A percentile compares a stretch with the other conserved stretches of the same genome.
phyloP scores from a whole-genome alignment of 2,888 invertebrate species.

The Andrena chrysosceles region DNA sequence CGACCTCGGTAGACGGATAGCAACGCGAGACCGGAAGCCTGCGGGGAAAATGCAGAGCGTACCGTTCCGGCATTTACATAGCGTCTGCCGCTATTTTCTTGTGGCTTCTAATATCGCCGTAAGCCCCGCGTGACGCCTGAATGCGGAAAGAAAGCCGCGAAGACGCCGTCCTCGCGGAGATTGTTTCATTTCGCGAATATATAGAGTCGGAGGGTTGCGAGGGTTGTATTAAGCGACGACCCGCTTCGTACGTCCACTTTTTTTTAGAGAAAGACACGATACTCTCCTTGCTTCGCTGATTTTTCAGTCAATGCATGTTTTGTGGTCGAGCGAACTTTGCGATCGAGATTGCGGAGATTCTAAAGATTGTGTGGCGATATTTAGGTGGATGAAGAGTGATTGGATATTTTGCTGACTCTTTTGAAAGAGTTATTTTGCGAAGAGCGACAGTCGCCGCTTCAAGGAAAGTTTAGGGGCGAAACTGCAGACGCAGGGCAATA shows the following conservation, averaged over 20 bases:
- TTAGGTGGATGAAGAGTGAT: too few species aligned
- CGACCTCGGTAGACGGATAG: background rate
- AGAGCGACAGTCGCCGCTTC: background rate
- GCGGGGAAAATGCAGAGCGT: slow-evolving; percentile 16
- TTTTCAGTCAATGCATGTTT: slow-evolving; percentile 20
- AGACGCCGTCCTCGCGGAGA: slow-evolving; percentile 23
- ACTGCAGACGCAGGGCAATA: slow-evolving; percentile 6
- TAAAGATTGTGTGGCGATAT: too few species aligned
- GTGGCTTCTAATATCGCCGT: slow-evolving; percentile 22
- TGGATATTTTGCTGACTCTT: too few species aligned
- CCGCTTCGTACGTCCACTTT: background rate
- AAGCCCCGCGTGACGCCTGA: background rate
- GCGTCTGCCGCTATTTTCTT: slow-evolving; percentile 15
- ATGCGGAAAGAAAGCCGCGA: background rate
- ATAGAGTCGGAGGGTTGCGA: too few species aligned
- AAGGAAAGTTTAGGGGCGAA: slow-evolving; percentile 2
- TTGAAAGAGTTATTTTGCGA: background rate
- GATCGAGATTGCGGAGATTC: too few species aligned
- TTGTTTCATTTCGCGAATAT: background rate
- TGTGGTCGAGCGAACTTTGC: background rate
- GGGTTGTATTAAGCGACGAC: too few species aligned
- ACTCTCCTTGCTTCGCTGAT: slow-evolving; percentile 3
- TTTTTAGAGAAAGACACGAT: background rate
- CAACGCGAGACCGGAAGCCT: slow-evolving; percentile 15
- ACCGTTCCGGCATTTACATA: slow-evolving; percentile 35